Percentiles rank a stretch among this genome's conserved stretches.
These are phyloP conservation scores for Erythrocercus mccallii DNA, from an alignment of 2,113 vertebrate genomes.

Conservation along the genomic window DNA sequence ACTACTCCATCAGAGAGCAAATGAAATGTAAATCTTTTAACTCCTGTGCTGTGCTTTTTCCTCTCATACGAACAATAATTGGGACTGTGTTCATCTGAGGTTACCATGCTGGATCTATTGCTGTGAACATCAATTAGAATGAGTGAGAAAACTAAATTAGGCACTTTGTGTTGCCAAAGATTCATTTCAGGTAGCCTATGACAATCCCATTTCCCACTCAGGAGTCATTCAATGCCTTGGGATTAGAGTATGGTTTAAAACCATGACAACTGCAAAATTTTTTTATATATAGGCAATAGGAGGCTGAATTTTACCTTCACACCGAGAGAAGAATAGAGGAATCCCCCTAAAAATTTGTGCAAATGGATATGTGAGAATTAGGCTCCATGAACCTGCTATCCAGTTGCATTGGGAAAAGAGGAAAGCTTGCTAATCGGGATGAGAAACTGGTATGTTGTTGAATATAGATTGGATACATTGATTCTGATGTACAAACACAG, in stretches of 20 bases:
- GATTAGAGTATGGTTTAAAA: neutral
- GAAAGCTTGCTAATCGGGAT: neutral
- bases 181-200: neutral
- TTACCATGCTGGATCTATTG: neutral
- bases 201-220: neutral
- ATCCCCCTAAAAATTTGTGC: neutral
- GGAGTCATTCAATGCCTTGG: neutral
- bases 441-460: neutral
- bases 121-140: neutral
- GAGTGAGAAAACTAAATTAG: neutral
- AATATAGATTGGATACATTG: conserved; percentile 27
- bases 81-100: neutral
- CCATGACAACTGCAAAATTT: neutral
- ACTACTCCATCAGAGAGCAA: neutral
- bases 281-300: neutral
- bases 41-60: neutral
- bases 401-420: neutral
- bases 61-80: neutral
- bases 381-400: neutral
- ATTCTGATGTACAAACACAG: neutral
- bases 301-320: neutral
- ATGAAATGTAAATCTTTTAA: conserved; percentile 2
- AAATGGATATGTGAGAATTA: neutral
- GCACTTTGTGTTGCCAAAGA: neutral
- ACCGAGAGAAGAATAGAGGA: neutral